Evolutionary conservation across 1,140 invertebrate genomes (phyloP), one percentile per base, ranked within the genome.

Genomic region (Diprion similis): DNA sequence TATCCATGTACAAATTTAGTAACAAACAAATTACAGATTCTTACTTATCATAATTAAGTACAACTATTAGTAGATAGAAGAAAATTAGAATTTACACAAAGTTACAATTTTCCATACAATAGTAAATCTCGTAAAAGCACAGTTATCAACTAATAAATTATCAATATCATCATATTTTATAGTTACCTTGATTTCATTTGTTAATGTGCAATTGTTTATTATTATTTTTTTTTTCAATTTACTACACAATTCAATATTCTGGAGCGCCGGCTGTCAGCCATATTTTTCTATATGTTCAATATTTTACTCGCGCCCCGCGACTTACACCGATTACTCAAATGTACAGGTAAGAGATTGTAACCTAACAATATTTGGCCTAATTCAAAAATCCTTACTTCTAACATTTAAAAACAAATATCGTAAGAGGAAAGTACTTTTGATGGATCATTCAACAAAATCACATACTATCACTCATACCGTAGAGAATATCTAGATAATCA

Each of bases 41-140:
- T 78, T 75, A 76, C 77, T 70, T 66, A 78, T 75, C 74, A 78
- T 59, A 78, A 59, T 79, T 78, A 51, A 81, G 75, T 76, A 81
- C 80, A 81, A 80, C 74, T 75, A 78, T 59, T 59, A 59, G 19
- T 18, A 19, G 18, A 77, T 75, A 74, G 76, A 77, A 79, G 72
- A 78, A 80, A 76, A 45, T 78, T 71, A 79, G 77, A 79, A 64
- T 82, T 81, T 79, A 78, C 76, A 81, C 72, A 81, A n/a, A n/a
- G 72, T 80, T 81, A 81, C 77, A 77, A 78, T 78, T 78, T 75
- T 78, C 81, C 59, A 74, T 82, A 84, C 80, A 82, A 80, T 78
- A 82, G 69, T 76, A 77, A 80, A 83, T 11, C 51, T 59, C 9
- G 51, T 59, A 59, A 59, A 59, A 59, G 11, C 51, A 59, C 51